Percentiles rank a stretch among this genome's conserved stretches.
These are phyloP conservation scores for Dicaeum eximium DNA, from an alignment of 2,113 vertebrate genomes.

Conservation along the genomic window DNA sequence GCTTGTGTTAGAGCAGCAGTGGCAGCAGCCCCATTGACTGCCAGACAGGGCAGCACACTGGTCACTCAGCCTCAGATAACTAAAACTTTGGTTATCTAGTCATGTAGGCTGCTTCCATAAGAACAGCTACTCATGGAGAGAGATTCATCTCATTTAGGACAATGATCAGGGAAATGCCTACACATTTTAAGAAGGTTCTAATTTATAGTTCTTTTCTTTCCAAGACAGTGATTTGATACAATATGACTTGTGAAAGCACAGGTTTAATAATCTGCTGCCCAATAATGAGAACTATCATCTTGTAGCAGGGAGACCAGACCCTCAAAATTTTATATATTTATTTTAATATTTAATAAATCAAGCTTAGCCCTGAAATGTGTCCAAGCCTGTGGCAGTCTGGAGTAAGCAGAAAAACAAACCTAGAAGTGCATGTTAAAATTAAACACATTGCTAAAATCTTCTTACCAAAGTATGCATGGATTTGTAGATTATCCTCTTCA, in stretches of 20 bases:
- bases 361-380: neutral
- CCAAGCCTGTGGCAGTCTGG: neutral
- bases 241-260: neutral
- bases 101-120: neutral
- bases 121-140: neutral
- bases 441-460: neutral
- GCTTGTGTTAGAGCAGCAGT: neutral
- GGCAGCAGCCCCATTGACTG: neutral
- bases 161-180: neutral
- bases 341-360: neutral
- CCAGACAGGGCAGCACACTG: rapidly evolving
- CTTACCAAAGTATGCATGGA: neutral
- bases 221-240: neutral
- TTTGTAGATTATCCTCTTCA: neutral
- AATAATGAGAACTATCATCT: neutral
- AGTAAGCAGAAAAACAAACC: neutral
- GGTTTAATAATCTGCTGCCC: neutral
- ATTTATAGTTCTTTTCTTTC: neutral
- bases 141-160: neutral
- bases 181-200: neutral
- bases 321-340: neutral
- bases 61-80: neutral
- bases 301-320: neutral
- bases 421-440: neutral
- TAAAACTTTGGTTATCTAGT: neutral